These are phyloP conservation scores for Brachionus koreanus DNA, from an alignment of 1,140 invertebrate species.

Conservation along the genomic window DNA sequence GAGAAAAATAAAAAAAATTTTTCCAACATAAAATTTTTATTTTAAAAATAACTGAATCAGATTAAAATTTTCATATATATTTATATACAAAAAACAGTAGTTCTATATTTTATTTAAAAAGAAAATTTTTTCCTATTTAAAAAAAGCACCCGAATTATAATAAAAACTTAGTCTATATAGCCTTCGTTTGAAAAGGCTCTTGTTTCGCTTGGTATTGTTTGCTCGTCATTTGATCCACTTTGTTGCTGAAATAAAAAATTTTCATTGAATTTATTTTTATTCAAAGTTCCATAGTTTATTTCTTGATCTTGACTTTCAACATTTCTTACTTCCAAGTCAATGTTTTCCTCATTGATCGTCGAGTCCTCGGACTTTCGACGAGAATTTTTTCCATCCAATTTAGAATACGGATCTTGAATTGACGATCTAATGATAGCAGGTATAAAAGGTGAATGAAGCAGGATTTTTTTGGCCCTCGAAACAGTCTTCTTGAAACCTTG, in stretches of 20 bases:
- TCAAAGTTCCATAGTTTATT: neutral
- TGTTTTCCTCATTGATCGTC: neutral
- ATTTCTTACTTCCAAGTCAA: neutral
- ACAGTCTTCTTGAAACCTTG: neutral
- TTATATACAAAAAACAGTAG: neutral
- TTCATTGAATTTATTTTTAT: neutral
- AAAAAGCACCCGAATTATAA: neutral
- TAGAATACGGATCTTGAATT: neutral
- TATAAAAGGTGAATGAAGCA: conserved; percentile 4
- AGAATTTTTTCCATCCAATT: neutral
- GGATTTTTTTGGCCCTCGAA: neutral
- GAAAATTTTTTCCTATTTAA: no score
- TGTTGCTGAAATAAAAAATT: neutral
- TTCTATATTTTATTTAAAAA: neutral
- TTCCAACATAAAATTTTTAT: no score
- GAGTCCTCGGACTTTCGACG: neutral
- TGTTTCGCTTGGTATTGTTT: neutral
- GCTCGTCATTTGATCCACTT: neutral
- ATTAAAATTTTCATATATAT: neutral
- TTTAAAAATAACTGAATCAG: neutral
- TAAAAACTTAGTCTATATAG: neutral
- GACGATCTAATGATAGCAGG: neutral
- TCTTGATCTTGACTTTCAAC: neutral
- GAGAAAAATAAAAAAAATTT: no score
- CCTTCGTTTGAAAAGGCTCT: neutral